Evolutionary conservation across 2,888 invertebrate species (phyloP).

Genomic region (Euzetes globulus): DNA sequence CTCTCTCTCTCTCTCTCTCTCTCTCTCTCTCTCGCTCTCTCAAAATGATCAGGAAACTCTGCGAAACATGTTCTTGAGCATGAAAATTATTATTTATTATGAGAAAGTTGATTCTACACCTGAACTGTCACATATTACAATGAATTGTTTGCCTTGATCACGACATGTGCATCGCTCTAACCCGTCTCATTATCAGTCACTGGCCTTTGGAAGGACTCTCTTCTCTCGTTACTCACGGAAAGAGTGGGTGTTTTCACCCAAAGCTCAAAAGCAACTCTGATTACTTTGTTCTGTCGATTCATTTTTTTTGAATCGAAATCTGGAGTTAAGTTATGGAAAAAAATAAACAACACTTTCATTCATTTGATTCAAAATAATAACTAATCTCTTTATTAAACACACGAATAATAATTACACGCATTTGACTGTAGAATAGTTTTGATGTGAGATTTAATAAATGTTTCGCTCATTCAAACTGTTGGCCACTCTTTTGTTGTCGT

Average conservation of each 20-base stretch:
- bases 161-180: background rate
- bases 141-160: background rate
- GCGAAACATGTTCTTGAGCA: background rate
- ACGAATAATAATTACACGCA: background rate
- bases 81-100: background rate
- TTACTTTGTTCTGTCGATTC: background rate
- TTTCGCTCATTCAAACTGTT: background rate
- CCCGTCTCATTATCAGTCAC: background rate
- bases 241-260: background rate
- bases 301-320: background rate
- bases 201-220: background rate
- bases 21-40: slow-evolving; percentile 7
- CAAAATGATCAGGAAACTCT: background rate
- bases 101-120: no score
- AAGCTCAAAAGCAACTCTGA: background rate
- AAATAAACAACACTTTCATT: background rate
- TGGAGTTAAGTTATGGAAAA: background rate
- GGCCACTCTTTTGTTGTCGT: background rate
- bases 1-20: slow-evolving; percentile 11
- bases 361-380: background rate
- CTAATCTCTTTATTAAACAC: slow-evolving; percentile 3
- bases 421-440: background rate
- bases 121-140: no score
- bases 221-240: background rate
- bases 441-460: background rate